Percentiles rank a stretch among this genome's conserved stretches.
These are phyloP conservation scores for Athalia circularis DNA, from an alignment of 2,888 invertebrate genomes.

Conservation along the genomic window DNA sequence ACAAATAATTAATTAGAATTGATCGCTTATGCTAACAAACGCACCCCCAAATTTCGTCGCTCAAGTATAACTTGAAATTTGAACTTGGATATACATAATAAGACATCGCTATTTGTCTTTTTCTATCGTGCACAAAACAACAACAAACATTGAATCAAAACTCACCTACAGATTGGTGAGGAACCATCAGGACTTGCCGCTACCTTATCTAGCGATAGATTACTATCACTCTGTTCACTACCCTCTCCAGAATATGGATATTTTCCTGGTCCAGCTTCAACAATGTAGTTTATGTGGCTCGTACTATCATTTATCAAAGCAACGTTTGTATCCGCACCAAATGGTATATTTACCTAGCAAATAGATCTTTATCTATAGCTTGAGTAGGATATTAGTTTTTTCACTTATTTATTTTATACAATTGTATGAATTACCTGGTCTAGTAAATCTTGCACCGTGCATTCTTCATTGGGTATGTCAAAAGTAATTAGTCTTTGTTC, in stretches of 20 bases:
- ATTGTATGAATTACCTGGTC: slow-evolving; percentile 79
- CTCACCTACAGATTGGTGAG: slow-evolving; percentile 54
- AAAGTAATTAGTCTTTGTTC: slow-evolving; percentile 90
- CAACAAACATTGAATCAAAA: slow-evolving; percentile 1
- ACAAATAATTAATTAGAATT: neutral
- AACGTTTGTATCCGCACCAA: slow-evolving; percentile 83
- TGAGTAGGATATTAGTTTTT: neutral
- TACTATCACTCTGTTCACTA: slow-evolving; percentile 49
- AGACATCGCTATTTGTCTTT: too few relatives aligned
- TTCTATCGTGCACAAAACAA: too few relatives aligned
- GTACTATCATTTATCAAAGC: slow-evolving; percentile 85
- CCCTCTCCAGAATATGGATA: slow-evolving; percentile 49
- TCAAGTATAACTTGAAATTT: slow-evolving; percentile 43
- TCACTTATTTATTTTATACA: neutral
- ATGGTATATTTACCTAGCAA: slow-evolving; percentile 81
- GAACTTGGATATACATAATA: slow-evolving; percentile 3
- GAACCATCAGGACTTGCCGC: slow-evolving; percentile 47
- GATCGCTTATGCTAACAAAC: neutral
- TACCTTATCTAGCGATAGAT: slow-evolving; percentile 42
- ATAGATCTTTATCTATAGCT: neutral
- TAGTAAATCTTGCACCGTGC: slow-evolving; percentile 87
- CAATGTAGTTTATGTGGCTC: slow-evolving; percentile 87
- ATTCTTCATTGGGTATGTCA: slow-evolving; percentile 87
- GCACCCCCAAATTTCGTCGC: slow-evolving; percentile 9
- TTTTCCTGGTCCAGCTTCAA: slow-evolving; percentile 79